Evolutionary conservation across 1,140 invertebrate genomes (phyloP).

Genomic region (Latrodectus geometricus): DNA sequence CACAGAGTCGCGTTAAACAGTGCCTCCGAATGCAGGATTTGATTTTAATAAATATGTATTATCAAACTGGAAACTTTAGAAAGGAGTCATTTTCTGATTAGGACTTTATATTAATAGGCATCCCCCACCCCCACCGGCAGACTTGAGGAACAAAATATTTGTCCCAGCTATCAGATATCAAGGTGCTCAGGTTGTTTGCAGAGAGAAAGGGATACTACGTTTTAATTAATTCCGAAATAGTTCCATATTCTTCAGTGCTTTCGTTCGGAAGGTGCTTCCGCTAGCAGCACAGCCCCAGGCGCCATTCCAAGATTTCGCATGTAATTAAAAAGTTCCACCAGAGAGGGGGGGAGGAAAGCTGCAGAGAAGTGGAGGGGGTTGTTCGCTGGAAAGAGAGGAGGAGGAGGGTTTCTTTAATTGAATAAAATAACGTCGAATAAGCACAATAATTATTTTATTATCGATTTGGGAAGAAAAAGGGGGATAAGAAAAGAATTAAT

Average conservation of each 20-base stretch:
- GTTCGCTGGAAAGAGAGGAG: neutral
- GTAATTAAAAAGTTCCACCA: slow-evolving; percentile 42
- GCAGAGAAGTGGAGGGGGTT: too few species aligned
- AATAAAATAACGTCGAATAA: slow-evolving; percentile 57
- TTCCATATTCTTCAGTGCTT: neutral
- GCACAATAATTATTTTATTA: slow-evolving; percentile 59
- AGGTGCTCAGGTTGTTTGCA: too few species aligned
- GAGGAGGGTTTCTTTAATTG: slow-evolving; percentile 45
- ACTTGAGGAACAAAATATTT: too few species aligned
- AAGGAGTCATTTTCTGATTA: too few species aligned
- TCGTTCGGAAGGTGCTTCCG: neutral
- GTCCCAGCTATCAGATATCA: too few species aligned
- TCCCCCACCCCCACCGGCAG: too few species aligned
- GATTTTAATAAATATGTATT: too few species aligned
- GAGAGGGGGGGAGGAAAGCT: neutral
- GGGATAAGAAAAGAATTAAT: slow-evolving; percentile 11
- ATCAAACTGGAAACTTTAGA: too few species aligned
- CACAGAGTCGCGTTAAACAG: too few species aligned
- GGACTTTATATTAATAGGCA: too few species aligned
- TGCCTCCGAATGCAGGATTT: too few species aligned
- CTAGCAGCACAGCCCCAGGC: neutral
- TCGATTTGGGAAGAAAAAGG: slow-evolving; percentile 26
- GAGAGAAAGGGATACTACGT: neutral
- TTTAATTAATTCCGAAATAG: neutral
- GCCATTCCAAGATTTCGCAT: neutral